phyloP scores from a whole-genome alignment of 2,797 vertebrate genomes.

The Sphenodon punctatus region DNA sequence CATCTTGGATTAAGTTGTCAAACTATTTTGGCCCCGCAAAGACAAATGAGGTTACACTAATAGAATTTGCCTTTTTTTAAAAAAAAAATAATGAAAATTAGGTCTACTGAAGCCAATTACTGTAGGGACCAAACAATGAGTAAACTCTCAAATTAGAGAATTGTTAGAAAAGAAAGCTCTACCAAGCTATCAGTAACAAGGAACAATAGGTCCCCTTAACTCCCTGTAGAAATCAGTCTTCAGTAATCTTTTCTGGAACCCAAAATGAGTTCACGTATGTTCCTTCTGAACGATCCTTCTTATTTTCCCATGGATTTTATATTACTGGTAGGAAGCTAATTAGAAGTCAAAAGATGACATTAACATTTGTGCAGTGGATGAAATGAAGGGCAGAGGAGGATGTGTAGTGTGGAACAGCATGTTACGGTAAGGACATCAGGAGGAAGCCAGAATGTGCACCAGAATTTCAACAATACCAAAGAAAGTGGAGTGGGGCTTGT shows the following conservation, averaged over 20 bases:
- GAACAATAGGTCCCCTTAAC: slow-evolving; percentile 31
- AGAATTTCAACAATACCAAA: background rate
- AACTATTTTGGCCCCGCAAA: too few species aligned
- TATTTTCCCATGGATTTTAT: slow-evolving; percentile 25
- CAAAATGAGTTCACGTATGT: slow-evolving; percentile 6
- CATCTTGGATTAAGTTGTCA: too few species aligned
- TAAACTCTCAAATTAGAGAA: background rate
- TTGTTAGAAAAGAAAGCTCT: background rate
- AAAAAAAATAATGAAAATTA: too few species aligned
- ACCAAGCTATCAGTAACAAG: background rate
- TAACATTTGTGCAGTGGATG: background rate
- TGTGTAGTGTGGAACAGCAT: background rate
- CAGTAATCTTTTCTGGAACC: slow-evolving; percentile 13
- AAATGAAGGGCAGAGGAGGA: background rate
- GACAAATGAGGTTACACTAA: too few species aligned
- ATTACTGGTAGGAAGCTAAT: slow-evolving; percentile 41
- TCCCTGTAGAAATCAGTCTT: background rate
- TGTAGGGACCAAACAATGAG: too few species aligned
- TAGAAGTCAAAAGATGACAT: background rate
- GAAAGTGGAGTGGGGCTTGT: too few species aligned
- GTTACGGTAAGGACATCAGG: background rate
- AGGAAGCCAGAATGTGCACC: background rate
- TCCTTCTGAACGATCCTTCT: slow-evolving; percentile 28
- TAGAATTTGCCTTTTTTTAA: too few species aligned
- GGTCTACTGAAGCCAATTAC: too few species aligned